These are phyloP conservation scores for Ophonus ardosiacus DNA, from an alignment of 2,888 invertebrate genomes.

Conservation along the genomic window DNA sequence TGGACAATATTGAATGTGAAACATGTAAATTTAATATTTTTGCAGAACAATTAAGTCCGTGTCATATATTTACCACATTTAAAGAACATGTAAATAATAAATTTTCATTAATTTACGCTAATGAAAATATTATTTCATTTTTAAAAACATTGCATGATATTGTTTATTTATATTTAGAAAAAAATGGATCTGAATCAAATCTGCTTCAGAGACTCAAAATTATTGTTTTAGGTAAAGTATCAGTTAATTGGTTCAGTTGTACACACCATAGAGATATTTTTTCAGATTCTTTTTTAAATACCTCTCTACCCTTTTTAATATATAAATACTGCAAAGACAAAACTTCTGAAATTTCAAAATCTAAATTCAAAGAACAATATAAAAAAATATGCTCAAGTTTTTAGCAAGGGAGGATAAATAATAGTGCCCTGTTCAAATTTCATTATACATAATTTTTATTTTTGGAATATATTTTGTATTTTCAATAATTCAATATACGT, in stretches of 20 bases:
- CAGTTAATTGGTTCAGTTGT: not conserved
- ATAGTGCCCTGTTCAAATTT: too few species aligned
- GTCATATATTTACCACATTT: not conserved
- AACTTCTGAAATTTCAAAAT: not conserved
- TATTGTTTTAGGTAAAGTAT: not conserved
- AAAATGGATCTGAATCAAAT: not conserved
- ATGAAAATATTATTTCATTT: not conserved
- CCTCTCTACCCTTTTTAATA: not conserved
- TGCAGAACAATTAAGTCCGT: not conserved
- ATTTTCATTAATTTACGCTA: not conserved
- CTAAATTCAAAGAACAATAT: not conserved
- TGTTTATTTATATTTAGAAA: not conserved
- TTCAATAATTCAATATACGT: too few species aligned
- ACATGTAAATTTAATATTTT: too few species aligned
- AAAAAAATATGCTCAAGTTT: not conserved
- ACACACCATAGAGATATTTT: not conserved
- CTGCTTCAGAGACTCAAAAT: not conserved
- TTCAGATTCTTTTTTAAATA: not conserved
- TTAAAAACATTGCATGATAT: not conserved
- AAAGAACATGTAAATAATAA: not conserved
- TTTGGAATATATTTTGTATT: too few species aligned
- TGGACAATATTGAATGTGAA: not conserved
- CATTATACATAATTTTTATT: too few species aligned
- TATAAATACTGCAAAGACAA: not conserved
- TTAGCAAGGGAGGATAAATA: too few species aligned